These are phyloP conservation scores for Parazoanthus swiftii DNA, from an alignment of 92 coral and sea anemone genomes.

Conservation along the genomic window DNA sequence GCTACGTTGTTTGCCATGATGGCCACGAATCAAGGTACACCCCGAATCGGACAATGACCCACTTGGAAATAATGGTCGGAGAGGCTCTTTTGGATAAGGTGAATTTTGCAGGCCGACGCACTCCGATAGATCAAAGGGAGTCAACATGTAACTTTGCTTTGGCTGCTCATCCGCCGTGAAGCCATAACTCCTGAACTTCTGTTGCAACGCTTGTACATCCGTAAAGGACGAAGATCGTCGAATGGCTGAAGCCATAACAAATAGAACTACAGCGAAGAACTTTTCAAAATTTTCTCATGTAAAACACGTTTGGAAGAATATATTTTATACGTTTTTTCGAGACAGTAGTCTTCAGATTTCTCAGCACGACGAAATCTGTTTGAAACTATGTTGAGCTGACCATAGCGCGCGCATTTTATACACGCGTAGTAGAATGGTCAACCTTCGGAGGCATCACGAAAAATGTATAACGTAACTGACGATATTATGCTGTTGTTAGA, in stretches of 20 bases:
- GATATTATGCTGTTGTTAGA: no score
- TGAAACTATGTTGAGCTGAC: no score
- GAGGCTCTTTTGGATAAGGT: slow-evolving; percentile 17
- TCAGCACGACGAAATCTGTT: no score
- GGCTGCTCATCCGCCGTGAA: background rate
- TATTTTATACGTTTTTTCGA: background rate
- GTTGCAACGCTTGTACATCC: background rate
- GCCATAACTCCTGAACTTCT: background rate
- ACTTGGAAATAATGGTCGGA: background rate
- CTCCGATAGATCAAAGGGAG: slow-evolving; percentile 11
- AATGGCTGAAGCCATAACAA: slow-evolving; percentile 13
- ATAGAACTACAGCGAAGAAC: background rate
- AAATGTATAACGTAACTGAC: no score
- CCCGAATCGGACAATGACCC: background rate
- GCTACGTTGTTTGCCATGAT: background rate
- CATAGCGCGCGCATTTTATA: no score
- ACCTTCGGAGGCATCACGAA: no score
- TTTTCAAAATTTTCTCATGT: background rate
- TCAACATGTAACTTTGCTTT: slow-evolving; percentile 1
- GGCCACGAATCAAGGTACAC: background rate
- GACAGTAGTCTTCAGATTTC: no score
- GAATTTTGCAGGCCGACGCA: slow-evolving; percentile 5
- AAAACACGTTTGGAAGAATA: background rate
- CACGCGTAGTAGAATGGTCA: no score
- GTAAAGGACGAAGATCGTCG: slow-evolving; percentile 13